Conservation (phyloP, 2,888 invertebrate genomes). For the Leucania comma region DNA sequence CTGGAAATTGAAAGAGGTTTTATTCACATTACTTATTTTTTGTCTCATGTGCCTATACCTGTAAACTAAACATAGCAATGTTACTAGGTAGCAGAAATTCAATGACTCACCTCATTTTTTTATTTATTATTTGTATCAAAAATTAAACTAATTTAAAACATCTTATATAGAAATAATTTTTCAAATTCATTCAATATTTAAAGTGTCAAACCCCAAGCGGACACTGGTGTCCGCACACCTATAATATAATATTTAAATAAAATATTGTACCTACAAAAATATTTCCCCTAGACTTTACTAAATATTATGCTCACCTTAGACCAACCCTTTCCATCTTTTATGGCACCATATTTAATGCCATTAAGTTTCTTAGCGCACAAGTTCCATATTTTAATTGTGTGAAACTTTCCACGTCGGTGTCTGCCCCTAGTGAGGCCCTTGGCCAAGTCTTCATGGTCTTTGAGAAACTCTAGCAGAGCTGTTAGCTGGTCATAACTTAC, state of each 20-base stretch:
- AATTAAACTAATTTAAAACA: too few species aligned
- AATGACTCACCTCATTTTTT: too few species aligned
- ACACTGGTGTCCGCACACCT: too few species aligned
- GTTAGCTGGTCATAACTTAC: slow-evolving; percentile 75
- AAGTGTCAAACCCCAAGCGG: too few species aligned
- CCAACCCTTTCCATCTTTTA: slow-evolving; percentile 82
- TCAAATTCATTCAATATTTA: too few species aligned
- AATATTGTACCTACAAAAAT: too few species aligned
- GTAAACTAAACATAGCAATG: neutral
- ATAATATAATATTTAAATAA: too few species aligned
- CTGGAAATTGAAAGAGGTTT: slow-evolving; percentile 63
- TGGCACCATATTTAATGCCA: slow-evolving; percentile 70
- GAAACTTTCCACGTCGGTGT: slow-evolving; percentile 74
- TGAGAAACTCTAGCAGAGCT: slow-evolving; percentile 76
- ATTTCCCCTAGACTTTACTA: neutral
- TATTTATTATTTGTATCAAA: too few species aligned
- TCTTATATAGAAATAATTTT: too few species aligned
- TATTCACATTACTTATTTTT: neutral
- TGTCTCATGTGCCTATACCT: neutral
- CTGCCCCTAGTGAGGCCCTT: slow-evolving; percentile 75
- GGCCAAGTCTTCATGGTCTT: slow-evolving; percentile 76
- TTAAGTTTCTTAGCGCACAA: slow-evolving; percentile 78
- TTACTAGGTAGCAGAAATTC: neutral
- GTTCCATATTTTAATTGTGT: slow-evolving; percentile 77
- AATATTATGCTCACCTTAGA: slow-evolving; percentile 73